Conservation (phyloP, 2,797 vertebrate species). For the Cichlasoma orientale region DNA sequence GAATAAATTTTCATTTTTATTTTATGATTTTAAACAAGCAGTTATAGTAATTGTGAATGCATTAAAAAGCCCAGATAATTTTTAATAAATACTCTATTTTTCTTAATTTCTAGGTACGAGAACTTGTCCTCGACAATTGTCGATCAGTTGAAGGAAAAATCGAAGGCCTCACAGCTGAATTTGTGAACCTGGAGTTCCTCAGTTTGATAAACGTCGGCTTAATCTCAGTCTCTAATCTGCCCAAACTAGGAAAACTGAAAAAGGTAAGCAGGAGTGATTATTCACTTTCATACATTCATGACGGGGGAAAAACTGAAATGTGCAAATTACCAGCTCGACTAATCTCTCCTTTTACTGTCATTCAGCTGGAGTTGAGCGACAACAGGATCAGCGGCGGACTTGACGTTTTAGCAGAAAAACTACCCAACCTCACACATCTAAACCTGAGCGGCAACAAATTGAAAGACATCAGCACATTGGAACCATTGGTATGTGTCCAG, state of each 20-base stretch:
- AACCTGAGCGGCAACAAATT: conserved; percentile 95
- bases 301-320: not conserved
- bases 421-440: conserved; percentile 93
- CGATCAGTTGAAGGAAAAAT: conserved; percentile 90
- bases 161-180: conserved; percentile 90
- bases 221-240: conserved; percentile 90
- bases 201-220: conserved; percentile 94
- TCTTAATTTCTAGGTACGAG: conserved; percentile 83
- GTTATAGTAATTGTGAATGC: not conserved
- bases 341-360: conserved; percentile 26
- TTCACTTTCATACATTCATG: not conserved
- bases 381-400: conserved; percentile 93
- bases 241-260: conserved; percentile 93
- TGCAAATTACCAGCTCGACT: not conserved
- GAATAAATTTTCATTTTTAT: not conserved
- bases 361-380: conserved; percentile 92
- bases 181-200: conserved; percentile 93
- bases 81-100: not conserved
- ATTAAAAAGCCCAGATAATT: not conserved
- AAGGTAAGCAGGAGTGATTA: conserved; percentile 80
- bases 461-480: conserved; percentile 94
- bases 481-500: conserved; percentile 87
- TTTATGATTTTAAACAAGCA: not conserved
- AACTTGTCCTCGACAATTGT: conserved; percentile 94
- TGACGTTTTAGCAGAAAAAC: conserved; percentile 93